phyloP scores from a whole-genome alignment of 2,797 vertebrate species.

The Ispidina picta region DNA sequence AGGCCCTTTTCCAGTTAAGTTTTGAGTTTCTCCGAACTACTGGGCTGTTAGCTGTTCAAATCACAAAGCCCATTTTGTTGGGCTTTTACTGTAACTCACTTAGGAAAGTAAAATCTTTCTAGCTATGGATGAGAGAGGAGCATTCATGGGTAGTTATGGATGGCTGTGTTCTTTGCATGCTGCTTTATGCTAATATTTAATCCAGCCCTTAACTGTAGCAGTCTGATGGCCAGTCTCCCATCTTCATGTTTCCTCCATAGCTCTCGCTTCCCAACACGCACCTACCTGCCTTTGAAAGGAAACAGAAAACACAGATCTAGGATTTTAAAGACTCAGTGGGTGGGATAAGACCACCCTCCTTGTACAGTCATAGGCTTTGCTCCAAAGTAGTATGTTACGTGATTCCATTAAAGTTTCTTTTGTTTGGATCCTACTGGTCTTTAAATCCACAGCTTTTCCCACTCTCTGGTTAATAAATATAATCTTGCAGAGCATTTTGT shows the following conservation, averaged over 20 bases:
- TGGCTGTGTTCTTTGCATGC: background rate
- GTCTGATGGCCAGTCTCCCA: background rate
- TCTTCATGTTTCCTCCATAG: background rate
- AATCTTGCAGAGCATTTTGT: background rate
- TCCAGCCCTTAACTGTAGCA: background rate
- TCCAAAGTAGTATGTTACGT: background rate
- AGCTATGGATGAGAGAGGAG: background rate
- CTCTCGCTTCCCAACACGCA: background rate
- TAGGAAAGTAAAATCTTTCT: background rate
- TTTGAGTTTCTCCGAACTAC: background rate
- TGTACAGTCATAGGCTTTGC: background rate
- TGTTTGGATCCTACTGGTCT: background rate
- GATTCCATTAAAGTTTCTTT: background rate
- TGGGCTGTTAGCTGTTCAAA: background rate
- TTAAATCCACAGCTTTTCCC: background rate
- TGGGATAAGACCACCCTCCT: slow-evolving; percentile 55
- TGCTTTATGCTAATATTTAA: background rate
- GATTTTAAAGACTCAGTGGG: background rate
- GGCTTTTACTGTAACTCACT: background rate
- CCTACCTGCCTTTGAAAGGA: slow-evolving; percentile 21
- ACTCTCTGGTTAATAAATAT: background rate
- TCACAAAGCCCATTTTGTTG: too few relatives aligned
- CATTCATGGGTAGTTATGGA: background rate
- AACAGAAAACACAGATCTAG: background rate
- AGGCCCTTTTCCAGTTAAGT: background rate